Percentiles rank a stretch among this genome's conserved stretches.
Conservation (phyloP, 2,113 vertebrate species). For the Pongo abelii region DNA sequence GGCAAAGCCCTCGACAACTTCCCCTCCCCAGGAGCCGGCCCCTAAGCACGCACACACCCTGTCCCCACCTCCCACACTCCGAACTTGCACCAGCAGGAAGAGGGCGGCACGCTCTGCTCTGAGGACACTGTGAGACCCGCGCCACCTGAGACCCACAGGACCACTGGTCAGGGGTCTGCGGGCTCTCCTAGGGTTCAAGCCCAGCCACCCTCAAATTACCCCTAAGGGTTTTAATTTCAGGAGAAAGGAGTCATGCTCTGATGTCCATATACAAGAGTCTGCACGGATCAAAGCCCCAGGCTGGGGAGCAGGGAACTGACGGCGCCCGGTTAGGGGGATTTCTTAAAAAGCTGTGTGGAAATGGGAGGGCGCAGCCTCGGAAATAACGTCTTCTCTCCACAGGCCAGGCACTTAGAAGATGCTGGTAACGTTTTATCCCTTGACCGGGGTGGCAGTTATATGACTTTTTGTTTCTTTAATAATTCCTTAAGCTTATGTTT, state of each 20-base stretch:
- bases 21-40: neutral
- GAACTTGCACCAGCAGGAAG: neutral
- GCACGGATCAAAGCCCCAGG: neutral
- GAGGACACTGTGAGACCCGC: neutral
- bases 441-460: neutral
- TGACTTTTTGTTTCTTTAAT: neutral
- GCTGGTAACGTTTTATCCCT: neutral
- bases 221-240: neutral
- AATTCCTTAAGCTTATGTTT: neutral
- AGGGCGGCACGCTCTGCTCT: neutral
- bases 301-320: neutral
- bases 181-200: neutral
- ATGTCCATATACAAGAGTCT: neutral
- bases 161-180: neutral
- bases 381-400: neutral
- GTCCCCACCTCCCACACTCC: neutral
- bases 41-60: neutral
- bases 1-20: neutral
- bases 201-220: neutral
- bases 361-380: accelerated
- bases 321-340: neutral
- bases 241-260: neutral
- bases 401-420: neutral
- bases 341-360: neutral
- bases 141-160: accelerated